A percentile compares a stretch with the other conserved stretches of the same genome.
phyloP scores from a whole-genome alignment of 2,888 invertebrate genomes.

The Theretra japonica region DNA sequence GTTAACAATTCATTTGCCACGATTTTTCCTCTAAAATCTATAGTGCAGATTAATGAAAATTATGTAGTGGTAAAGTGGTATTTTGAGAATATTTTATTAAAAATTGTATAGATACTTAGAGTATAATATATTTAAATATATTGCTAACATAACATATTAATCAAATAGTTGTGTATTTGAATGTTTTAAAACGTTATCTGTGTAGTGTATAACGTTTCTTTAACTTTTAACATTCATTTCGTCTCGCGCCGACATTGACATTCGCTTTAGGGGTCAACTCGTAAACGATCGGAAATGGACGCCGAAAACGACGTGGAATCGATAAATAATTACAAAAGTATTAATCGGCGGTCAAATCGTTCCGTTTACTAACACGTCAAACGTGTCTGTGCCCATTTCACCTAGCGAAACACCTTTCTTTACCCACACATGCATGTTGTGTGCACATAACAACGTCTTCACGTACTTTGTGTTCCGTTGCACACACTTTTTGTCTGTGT shows the following conservation, averaged over 20 bases:
- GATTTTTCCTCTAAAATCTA: too few species aligned
- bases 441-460: slow-evolving; percentile 35
- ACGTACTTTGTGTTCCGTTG: slow-evolving; percentile 33
- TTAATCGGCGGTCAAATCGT: slow-evolving; percentile 56
- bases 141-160: too few species aligned
- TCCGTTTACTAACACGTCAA: slow-evolving; percentile 59
- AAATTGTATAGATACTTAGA: too few species aligned
- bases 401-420: slow-evolving; percentile 82
- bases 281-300: slow-evolving; percentile 31
- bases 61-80: too few species aligned
- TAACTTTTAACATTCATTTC: not conserved
- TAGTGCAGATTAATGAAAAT: too few species aligned
- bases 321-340: slow-evolving; percentile 36
- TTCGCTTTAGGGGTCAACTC: slow-evolving; percentile 15
- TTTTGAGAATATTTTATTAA: too few species aligned
- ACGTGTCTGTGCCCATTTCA: slow-evolving; percentile 74
- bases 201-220: not conserved
- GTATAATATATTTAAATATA: too few species aligned
- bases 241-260: slow-evolving; percentile 13
- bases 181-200: not conserved
- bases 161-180: too few species aligned
- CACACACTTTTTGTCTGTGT: not conserved
- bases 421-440: slow-evolving; percentile 65
- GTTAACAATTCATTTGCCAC: too few species aligned
- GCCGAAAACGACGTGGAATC: slow-evolving; percentile 31